A percentile compares a stretch with the other conserved stretches of the same genome.
Evolutionary conservation across 2,797 vertebrate genomes (phyloP).

Genomic region (Microcaecilia unicolor): DNA sequence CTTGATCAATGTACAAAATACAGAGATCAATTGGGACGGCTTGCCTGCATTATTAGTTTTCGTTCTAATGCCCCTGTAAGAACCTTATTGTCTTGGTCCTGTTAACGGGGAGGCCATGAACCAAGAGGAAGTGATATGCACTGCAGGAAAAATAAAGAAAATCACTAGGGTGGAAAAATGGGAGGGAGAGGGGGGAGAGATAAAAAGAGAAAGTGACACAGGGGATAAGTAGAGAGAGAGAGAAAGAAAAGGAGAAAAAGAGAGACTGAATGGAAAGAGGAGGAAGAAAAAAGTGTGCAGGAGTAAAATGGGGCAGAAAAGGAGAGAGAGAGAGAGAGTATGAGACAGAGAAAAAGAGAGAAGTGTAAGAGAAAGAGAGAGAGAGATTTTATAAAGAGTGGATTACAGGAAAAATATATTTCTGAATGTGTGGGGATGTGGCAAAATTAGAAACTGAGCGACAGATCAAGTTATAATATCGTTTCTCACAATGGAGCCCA

Average conservation of each 20-base stretch:
- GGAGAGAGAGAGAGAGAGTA: background rate
- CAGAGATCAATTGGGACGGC: background rate
- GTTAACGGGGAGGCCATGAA: slow-evolving; percentile 1
- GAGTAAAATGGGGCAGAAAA: background rate
- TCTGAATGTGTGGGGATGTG: too few relatives aligned
- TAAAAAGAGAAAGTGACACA: background rate
- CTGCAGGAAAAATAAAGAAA: background rate
- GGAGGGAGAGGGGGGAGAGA: background rate
- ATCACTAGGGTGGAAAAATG: background rate
- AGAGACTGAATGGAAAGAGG: too few relatives aligned
- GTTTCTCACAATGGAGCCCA: too few relatives aligned
- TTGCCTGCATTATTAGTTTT: background rate
- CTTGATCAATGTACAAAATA: background rate
- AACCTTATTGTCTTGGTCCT: slow-evolving; percentile 1
- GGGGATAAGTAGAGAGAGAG: too few relatives aligned
- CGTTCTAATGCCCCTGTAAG: background rate
- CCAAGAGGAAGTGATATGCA: background rate
- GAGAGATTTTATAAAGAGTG: too few relatives aligned
- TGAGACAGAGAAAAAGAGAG: background rate
- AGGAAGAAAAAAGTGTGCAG: too few relatives aligned
- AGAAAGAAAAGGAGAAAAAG: too few relatives aligned
- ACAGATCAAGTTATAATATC: too few relatives aligned
- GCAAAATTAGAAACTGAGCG: too few relatives aligned
- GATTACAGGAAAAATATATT: too few relatives aligned
- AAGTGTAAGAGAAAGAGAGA: too few relatives aligned